Evolutionary conservation across 2,888 invertebrate species (phyloP), one percentile per base, ranked within the genome.

Genomic region (Trissonchulus latispiculum): DNA sequence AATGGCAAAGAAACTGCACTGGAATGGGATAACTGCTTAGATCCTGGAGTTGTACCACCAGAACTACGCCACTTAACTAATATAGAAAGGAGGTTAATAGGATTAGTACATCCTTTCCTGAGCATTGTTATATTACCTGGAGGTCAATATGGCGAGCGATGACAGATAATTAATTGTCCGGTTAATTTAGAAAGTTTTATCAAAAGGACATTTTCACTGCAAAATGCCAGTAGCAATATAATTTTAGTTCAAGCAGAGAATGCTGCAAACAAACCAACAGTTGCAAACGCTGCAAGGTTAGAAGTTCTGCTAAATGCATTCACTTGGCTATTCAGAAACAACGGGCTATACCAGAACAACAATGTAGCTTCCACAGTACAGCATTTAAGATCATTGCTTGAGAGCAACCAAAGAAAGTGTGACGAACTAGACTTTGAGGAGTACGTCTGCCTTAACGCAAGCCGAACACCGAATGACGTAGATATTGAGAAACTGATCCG

Each of bases 151-250:
- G 8, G 66, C 28, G 66, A 64, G 28, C 8, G n/a, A 64, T 8
- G 66, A 8, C 66, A 64, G 18, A 64, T 64, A 15, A 64, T 64
- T 64, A 64, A 64, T 64, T 64, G 8, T 64, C 66, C 66, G 8
- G 66, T 64, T 32, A 28, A 64, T 64, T 29, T 64, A 48, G 23
- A 23, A 8, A 48, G 23, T 23, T 48, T 48, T 48, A 15, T 8
- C 23, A 48, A 8, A 48, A 48, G n/a, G 23, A 48, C 8, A 48
- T 48, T 48, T 48, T 48, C 48, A 48, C 48, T 15, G 8, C 8
- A 15, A 48, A 48, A 48, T 15, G 23, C 23, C 8, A 48, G 48
- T 23, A 23, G 23, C 48, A 23, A 48, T 48, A 23, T 48, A 48
- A 48, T 48, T 48, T 48, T 48, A 15, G 48, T 48, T 48, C 48